These are phyloP conservation scores for Xiphydria camelus DNA, from an alignment of 2,888 invertebrate species.

Conservation along the genomic window DNA sequence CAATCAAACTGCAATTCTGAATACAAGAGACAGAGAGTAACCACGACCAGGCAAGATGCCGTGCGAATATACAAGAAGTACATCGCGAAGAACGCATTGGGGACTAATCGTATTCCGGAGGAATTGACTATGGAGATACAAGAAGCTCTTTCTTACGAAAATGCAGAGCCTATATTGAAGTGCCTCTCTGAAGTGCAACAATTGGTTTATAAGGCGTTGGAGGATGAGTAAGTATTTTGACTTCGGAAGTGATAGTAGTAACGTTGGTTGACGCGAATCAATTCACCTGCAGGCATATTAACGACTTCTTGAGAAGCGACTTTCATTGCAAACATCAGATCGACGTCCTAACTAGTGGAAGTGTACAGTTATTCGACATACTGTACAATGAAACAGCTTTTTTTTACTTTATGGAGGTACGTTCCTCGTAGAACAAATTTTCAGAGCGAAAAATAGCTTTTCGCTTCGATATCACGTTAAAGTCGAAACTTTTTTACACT, in stretches of 20 bases:
- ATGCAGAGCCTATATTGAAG: conserved; percentile 67
- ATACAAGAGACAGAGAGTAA: conserved; percentile 25
- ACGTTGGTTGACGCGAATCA: conserved; percentile 1
- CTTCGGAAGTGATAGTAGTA: no score
- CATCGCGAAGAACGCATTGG: conserved; percentile 70
- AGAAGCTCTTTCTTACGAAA: conserved; percentile 70
- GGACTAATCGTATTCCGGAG: conserved; percentile 65
- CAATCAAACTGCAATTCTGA: conserved; percentile 30
- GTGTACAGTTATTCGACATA: conserved; percentile 82
- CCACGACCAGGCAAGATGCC: conserved; percentile 61
- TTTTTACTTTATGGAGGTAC: conserved; percentile 90
- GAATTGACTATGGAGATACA: conserved; percentile 64
- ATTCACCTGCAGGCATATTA: conserved; percentile 65
- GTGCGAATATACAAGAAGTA: conserved; percentile 77
- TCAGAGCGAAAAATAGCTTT: background rate
- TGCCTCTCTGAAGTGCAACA: conserved; percentile 77
- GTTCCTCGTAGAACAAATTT: background rate
- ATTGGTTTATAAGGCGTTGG: conserved; percentile 69
- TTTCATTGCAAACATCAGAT: conserved; percentile 92
- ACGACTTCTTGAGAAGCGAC: conserved; percentile 81
- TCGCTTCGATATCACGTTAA: no score
- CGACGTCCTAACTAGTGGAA: conserved; percentile 81
- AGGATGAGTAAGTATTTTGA: conserved; percentile 63
- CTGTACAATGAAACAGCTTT: conserved; percentile 88
- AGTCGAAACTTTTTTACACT: conserved; percentile 16